These are phyloP conservation scores for Larimichthys polyactis DNA, from an alignment of 2,113 vertebrate genomes.

Conservation along the genomic window DNA sequence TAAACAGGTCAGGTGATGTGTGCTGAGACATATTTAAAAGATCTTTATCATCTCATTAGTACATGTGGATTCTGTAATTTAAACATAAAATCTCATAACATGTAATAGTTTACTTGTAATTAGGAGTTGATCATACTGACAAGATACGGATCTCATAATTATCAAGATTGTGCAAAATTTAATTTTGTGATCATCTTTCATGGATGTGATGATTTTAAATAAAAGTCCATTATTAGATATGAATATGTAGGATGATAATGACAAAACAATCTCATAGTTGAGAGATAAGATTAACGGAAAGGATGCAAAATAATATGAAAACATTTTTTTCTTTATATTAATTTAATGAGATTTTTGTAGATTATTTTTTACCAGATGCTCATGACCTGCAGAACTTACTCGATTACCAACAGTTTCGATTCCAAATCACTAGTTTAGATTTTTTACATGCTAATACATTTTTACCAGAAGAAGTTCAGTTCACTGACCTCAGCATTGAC, in stretches of 20 bases:
- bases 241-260: too few relatives aligned
- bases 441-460: not conserved
- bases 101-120: not conserved
- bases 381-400: not conserved
- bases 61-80: not conserved
- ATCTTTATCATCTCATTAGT: not conserved
- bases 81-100: too few relatives aligned
- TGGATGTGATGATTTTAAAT: too few relatives aligned
- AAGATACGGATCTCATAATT: too few relatives aligned
- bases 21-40: not conserved
- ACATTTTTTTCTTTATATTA: not conserved
- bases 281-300: too few relatives aligned
- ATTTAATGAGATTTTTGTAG: not conserved
- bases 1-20: not conserved
- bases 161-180: too few relatives aligned
- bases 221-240: too few relatives aligned
- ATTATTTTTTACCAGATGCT: not conserved
- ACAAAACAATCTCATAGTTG: too few relatives aligned
- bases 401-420: not conserved
- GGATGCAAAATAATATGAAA: not conserved
- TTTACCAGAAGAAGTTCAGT: not conserved
- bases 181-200: too few relatives aligned
- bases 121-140: too few relatives aligned
- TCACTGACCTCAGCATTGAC: not conserved
- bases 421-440: not conserved